Conservation (phyloP, 2,113 vertebrate species). For the Saccopteryx leptura region DNA sequence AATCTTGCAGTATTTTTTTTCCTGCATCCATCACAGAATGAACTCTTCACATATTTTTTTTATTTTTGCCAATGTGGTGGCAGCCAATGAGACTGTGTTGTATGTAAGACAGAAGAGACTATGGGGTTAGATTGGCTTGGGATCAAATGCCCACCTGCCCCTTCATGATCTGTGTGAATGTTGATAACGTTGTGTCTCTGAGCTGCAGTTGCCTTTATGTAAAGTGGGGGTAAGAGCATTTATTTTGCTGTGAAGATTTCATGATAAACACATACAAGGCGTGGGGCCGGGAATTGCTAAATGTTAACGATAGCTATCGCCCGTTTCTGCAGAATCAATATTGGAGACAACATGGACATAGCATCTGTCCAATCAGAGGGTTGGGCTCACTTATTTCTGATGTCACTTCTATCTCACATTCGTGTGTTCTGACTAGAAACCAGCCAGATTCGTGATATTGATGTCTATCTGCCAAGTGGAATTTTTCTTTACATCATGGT, state of each 20-base stretch:
- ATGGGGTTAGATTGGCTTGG: rapidly evolving
- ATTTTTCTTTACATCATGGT: background rate
- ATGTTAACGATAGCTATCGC: background rate
- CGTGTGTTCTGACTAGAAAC: background rate
- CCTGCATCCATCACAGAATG: background rate
- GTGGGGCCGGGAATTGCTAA: background rate
- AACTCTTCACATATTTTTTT: background rate
- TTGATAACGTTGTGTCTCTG: background rate
- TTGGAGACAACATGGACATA: background rate
- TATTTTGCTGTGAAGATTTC: background rate
- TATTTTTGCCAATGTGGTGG: background rate
- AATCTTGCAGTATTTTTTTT: background rate
- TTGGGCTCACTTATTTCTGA: background rate
- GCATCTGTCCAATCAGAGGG: background rate
- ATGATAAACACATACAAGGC: background rate
- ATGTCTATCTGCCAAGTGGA: background rate
- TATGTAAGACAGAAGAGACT: background rate
- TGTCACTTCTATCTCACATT: background rate
- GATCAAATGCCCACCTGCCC: background rate
- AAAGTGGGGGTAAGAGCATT: background rate
- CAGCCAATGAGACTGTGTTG: rapidly evolving
- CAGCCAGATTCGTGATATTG: background rate
- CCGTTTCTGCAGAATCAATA: background rate
- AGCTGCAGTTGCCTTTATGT: no score
- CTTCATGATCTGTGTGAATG: background rate